Base-by-base conservation (phyloP, 1,140 invertebrate species). In the Micrasema longulum region DNA sequence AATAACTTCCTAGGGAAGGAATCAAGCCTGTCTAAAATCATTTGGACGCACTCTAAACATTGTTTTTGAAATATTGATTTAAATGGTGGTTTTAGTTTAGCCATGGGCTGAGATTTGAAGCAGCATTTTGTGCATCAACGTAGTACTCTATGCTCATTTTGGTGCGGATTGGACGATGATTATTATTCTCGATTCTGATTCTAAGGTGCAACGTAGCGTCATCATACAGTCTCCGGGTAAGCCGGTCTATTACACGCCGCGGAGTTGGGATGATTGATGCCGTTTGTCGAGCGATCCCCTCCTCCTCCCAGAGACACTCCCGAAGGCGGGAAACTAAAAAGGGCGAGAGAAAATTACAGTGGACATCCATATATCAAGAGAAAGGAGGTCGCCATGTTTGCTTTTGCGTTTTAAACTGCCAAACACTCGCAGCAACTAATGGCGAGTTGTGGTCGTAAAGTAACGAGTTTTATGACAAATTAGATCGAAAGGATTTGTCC, bases 221-320 rank as follows among this genome's bases (percentile, higher is more conserved):
- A 26, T 23, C 1, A 41, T 4, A n/a, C 18, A 45, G 23, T 11
- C 5, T 23, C 41, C 26, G 31, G 20, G 7, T 16, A 16, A 64
- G 18, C 26, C 36, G 71, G 63, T 69, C 65, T 73, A 69, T 73
- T 73, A 68, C 71, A 64, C 62, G 36, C 71, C 71, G 48, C 41
- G 65, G 69, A 36, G 55, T 35, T 18, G 11, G 72, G 47, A 73
- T 73, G 72, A 73, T 73, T 73, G 72, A 73, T 73, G 72, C 72
- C 65, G 66, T 69, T 73, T 69, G 60, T 23, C 36, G 55, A 55
- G 45, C 45, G 35, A 38, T 22, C 18, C 60, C 16, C 41, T 12
- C n/a, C 38, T 20, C 12, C 35, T 18, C 31, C 55, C 55, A 16
- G 26, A 0, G 4, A 0, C 36, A 12, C n/a, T 4, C 14, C 55